Percentiles rank a stretch among this genome's conserved stretches.
phyloP scores from a whole-genome alignment of 2,888 invertebrate genomes.

The Agrilus cyanescens region DNA sequence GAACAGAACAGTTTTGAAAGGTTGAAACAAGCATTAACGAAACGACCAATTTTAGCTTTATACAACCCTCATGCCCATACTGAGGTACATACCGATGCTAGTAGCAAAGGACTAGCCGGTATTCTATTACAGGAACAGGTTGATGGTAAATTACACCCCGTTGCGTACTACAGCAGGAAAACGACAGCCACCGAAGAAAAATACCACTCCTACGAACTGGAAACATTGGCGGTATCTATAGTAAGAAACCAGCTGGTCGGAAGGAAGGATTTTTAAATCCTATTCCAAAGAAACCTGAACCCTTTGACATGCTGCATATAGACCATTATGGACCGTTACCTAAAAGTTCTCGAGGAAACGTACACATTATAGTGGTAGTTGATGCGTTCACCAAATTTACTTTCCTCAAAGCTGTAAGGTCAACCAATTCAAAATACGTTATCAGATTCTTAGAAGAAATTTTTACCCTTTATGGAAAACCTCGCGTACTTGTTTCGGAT shows the following conservation, averaged over 20 bases:
- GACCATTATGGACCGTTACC: constrained; percentile 33
- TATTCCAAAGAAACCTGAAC: constrained; percentile 28
- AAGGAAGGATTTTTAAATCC: constrained; percentile 28
- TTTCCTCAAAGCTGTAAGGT: constrained; percentile 21
- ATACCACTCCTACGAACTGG: too few relatives aligned
- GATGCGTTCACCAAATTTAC: constrained; percentile 30
- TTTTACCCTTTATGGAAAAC: constrained; percentile 18
- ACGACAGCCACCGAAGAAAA: too few relatives aligned
- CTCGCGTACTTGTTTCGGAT: constrained; percentile 26
- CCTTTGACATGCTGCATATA: constrained; percentile 32
- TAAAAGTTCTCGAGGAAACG: constrained; percentile 18
- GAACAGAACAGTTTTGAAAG: too few relatives aligned
- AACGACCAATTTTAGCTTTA: too few relatives aligned
- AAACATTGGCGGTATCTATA: constrained; percentile 28
- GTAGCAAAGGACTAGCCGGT: too few relatives aligned
- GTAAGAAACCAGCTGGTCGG: constrained; percentile 21
- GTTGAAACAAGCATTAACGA: too few relatives aligned
- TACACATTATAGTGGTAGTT: constrained; percentile 25
- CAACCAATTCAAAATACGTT: constrained; percentile 20
- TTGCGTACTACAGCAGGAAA: too few relatives aligned
- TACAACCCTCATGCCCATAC: too few relatives aligned
- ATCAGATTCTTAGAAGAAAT: constrained; percentile 19
- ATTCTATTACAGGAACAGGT: too few relatives aligned
- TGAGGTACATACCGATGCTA: too few relatives aligned
- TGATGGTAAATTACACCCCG: too few relatives aligned